Conservation (phyloP, 2,113 vertebrate species). For the Leptosomus discolor region DNA sequence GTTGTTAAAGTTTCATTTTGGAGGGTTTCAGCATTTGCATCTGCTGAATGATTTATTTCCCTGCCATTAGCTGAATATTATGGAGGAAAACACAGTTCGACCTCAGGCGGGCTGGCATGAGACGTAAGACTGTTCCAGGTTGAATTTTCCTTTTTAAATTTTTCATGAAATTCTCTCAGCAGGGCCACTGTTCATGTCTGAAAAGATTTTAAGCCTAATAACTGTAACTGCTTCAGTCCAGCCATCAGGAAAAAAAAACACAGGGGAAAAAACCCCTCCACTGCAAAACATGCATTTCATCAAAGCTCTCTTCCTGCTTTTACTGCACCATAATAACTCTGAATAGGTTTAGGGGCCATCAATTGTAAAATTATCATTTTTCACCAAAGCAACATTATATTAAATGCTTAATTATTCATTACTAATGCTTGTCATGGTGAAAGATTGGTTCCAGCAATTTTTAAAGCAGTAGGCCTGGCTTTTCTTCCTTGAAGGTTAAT, state of each 20-base stretch:
- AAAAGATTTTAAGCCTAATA: slow-evolving; percentile 84
- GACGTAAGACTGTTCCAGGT: slow-evolving; percentile 75
- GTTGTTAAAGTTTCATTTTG: slow-evolving; percentile 44
- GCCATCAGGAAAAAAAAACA: slow-evolving; percentile 68
- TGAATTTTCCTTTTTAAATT: slow-evolving; percentile 89
- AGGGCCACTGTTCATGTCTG: slow-evolving; percentile 82
- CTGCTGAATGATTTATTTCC: slow-evolving; percentile 85
- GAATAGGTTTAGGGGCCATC: slow-evolving; percentile 85
- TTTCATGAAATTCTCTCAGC: slow-evolving; percentile 90
- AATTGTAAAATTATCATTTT: slow-evolving; percentile 90
- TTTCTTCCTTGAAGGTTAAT: slow-evolving; percentile 89
- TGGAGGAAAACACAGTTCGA: slow-evolving; percentile 77
- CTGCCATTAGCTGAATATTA: slow-evolving; percentile 78
- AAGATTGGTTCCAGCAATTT: slow-evolving; percentile 85
- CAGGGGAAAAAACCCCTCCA: background rate
- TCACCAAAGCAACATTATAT: slow-evolving; percentile 87
- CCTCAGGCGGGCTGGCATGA: slow-evolving; percentile 72
- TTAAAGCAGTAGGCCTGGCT: slow-evolving; percentile 81
- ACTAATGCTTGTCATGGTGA: slow-evolving; percentile 89
- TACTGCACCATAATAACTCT: slow-evolving; percentile 75
- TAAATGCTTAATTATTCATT: slow-evolving; percentile 98
- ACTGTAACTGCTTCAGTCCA: slow-evolving; percentile 75
- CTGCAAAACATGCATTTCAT: slow-evolving; percentile 81
- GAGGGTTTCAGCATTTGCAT: slow-evolving; percentile 67
- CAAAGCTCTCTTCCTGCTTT: slow-evolving; percentile 65